phyloP scores from a whole-genome alignment of 1,140 invertebrate genomes.

The Carcinoscorpius rotundicauda region DNA sequence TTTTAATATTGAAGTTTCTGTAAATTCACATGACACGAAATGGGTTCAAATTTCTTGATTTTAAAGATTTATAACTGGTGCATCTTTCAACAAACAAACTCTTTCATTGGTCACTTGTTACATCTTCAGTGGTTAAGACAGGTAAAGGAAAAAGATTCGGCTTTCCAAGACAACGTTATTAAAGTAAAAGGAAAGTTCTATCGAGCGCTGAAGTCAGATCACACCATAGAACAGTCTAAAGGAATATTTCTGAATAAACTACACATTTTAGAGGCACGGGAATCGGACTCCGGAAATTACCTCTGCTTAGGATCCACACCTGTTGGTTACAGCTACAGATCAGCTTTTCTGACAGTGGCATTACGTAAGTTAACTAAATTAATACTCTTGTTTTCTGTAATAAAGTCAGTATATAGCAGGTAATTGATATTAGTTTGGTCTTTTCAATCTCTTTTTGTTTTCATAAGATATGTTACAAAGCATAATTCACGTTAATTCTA shows the following conservation, averaged over 20 bases:
- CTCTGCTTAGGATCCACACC: conserved; percentile 29
- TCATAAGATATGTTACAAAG: no score
- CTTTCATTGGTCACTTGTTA: not conserved
- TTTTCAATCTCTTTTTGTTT: no score
- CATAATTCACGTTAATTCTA: no score
- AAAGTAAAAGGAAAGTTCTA: conserved; percentile 18
- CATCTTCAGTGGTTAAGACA: conserved; percentile 21
- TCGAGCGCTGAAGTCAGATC: conserved; percentile 17
- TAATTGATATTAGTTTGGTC: no score
- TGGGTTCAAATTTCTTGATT: no score
- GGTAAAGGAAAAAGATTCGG: conserved; percentile 7
- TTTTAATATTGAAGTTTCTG: not conserved
- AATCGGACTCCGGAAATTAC: conserved; percentile 26
- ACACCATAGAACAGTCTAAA: conserved; percentile 17
- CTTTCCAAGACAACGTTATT: conserved; percentile 11
- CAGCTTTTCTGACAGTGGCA: conserved; percentile 25
- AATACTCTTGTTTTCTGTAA: no score
- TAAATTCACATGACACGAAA: no score
- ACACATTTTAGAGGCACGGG: conserved; percentile 18
- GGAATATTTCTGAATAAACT: conserved; percentile 27
- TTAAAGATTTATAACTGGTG: not conserved
- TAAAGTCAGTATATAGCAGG: no score
- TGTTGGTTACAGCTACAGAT: conserved; percentile 26
- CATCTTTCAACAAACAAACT: not conserved
- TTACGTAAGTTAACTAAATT: conserved; percentile 17